Evolutionary conservation across 92 coral and sea anemone species (phyloP).

Genomic region (Meandrina meandrites): DNA sequence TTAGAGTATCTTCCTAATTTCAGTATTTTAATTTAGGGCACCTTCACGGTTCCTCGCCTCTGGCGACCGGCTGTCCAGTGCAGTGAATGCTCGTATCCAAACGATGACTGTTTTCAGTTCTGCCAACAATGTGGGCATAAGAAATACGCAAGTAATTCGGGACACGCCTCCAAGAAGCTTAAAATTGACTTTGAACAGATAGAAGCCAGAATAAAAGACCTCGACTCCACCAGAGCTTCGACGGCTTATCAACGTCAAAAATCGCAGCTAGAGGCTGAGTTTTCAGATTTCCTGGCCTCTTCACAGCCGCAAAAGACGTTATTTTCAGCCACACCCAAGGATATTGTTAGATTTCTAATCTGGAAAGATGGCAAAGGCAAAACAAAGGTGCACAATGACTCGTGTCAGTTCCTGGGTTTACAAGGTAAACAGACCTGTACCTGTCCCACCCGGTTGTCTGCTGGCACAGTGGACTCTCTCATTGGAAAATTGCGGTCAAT

Average conservation of each 20-base stretch:
- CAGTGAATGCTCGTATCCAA: too few species aligned
- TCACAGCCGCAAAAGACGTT: constrained; percentile 29
- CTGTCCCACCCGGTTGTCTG: constrained; percentile 70
- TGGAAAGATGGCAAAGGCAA: constrained; percentile 61
- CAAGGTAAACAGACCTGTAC: constrained; percentile 31
- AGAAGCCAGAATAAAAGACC: too few species aligned
- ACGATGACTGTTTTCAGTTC: too few species aligned
- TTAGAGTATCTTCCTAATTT: constrained; percentile 25
- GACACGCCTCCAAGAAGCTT: too few species aligned
- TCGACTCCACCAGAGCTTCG: too few species aligned
- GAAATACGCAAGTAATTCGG: too few species aligned
- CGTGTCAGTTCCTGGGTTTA: constrained; percentile 40
- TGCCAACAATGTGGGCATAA: too few species aligned
- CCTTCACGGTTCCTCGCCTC: too few species aligned
- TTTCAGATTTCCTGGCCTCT: constrained; percentile 29
- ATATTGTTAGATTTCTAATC: constrained; percentile 50
- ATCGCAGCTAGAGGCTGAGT: constrained; percentile 51
- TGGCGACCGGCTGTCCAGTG: too few species aligned
- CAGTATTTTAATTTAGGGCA: too few species aligned
- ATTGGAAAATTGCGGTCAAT: constrained; percentile 59
- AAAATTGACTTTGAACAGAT: too few species aligned
- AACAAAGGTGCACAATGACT: constrained; percentile 46
- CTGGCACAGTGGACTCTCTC: constrained; percentile 62
- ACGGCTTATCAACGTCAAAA: constrained; percentile 46
- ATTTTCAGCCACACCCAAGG: constrained; percentile 39